phyloP scores from a whole-genome alignment of 1,140 invertebrate species.

The Holcopasites calliopsidis region DNA sequence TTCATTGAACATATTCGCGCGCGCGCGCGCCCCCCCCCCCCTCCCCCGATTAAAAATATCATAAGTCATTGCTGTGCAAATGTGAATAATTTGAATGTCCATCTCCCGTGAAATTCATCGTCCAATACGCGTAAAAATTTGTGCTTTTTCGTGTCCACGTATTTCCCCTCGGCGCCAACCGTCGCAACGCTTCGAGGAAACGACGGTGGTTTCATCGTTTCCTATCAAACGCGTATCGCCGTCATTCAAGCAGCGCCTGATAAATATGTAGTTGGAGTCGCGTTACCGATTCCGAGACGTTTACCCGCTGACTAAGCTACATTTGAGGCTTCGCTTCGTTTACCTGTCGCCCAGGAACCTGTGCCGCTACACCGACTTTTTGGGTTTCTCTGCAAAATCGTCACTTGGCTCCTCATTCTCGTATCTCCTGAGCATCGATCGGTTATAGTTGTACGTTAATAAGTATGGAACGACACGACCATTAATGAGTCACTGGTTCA shows the following conservation, averaged over 20 bases:
- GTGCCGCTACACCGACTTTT: not conserved
- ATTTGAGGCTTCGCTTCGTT: slow-evolving; percentile 1
- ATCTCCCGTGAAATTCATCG: too few species aligned
- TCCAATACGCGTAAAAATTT: too few species aligned
- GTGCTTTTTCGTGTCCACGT: too few species aligned
- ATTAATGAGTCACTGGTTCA: too few species aligned
- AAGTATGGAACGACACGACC: too few species aligned
- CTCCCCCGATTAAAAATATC: too few species aligned
- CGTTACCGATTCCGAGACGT: slow-evolving; percentile 9
- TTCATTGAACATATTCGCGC: too few species aligned
- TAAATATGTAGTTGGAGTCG: not conserved
- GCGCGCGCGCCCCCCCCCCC: too few species aligned
- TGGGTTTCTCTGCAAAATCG: not conserved
- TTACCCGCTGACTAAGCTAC: not conserved
- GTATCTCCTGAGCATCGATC: too few species aligned
- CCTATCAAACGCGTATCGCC: not conserved
- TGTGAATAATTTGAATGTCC: too few species aligned
- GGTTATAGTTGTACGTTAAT: too few species aligned
- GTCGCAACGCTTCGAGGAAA: not conserved
- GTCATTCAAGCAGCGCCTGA: not conserved
- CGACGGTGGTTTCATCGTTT: not conserved
- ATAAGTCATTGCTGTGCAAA: not conserved
- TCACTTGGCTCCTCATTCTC: too few species aligned
- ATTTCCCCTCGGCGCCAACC: slow-evolving; percentile 7
- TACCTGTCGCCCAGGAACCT: not conserved